Conservation (phyloP, 1,140 invertebrate species). For the Drosophila tristis region DNA sequence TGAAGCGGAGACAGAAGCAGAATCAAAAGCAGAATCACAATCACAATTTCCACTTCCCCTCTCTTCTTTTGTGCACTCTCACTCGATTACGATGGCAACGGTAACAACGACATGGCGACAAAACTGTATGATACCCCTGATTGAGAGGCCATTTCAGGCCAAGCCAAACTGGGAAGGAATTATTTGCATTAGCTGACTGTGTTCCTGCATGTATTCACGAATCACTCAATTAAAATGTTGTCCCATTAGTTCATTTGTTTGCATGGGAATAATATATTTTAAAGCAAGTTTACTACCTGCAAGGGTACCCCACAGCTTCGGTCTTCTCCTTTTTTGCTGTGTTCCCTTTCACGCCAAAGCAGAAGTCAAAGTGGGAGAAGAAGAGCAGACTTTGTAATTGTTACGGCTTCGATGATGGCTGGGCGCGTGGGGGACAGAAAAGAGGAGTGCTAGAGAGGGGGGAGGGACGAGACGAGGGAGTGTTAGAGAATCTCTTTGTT, state of each 20-base stretch:
- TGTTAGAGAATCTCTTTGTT: conserved; percentile 55
- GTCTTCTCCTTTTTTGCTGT: no score
- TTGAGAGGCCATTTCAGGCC: no score
- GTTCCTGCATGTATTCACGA: no score
- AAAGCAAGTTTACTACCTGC: no score
- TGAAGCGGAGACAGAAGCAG: conserved; percentile 21
- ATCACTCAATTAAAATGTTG: no score
- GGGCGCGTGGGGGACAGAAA: neutral
- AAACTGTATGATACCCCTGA: neutral
- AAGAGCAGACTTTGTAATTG: conserved; percentile 75
- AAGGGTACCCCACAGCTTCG: no score
- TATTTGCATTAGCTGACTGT: no score
- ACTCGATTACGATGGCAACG: conserved; percentile 31
- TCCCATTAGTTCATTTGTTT: no score
- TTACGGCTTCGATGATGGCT: conserved; percentile 57
- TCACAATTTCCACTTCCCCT: conserved; percentile 28
- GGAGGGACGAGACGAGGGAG: no score
- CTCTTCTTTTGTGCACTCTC: neutral
- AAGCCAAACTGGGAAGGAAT: no score
- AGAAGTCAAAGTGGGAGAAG: conserved; percentile 7
- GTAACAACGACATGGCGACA: conserved; percentile 54
- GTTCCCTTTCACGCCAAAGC: conserved; percentile 8
- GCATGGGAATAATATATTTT: no score
- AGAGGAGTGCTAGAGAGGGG: neutral
- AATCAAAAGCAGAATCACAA: conserved; percentile 55